phyloP scores from a whole-genome alignment of 2,113 vertebrate species.

The Paradisaea rubra region DNA sequence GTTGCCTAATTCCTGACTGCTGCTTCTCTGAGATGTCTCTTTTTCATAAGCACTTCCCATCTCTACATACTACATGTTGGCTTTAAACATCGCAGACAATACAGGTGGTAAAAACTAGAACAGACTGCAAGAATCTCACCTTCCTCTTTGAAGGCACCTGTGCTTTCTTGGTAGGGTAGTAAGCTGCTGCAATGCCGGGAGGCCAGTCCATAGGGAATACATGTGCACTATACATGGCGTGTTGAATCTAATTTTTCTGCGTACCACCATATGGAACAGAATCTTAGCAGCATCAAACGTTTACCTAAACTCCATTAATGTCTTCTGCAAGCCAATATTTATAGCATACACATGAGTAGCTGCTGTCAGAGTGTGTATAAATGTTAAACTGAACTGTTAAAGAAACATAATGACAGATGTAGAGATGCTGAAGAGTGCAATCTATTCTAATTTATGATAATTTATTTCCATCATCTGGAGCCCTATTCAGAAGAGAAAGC shows the following conservation, averaged over 20 bases:
- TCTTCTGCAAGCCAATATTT: conserved; percentile 68
- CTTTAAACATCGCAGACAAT: neutral
- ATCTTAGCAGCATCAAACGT: conserved; percentile 57
- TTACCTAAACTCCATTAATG: conserved; percentile 66
- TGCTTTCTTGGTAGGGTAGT: accelerated
- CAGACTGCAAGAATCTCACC: neutral
- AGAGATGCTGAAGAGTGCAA: conserved; percentile 68
- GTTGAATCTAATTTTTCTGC: neutral
- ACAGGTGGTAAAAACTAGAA: neutral
- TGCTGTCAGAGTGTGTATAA: conserved; percentile 67
- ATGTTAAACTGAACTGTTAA: conserved; percentile 68
- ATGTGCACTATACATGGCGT: neutral
- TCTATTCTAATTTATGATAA: conserved; percentile 70
- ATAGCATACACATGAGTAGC: conserved; percentile 64
- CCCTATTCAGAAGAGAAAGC: conserved; percentile 59
- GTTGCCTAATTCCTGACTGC: neutral
- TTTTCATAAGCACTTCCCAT: neutral
- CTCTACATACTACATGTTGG: accelerated
- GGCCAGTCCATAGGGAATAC: neutral
- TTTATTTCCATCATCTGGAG: conserved; percentile 68
- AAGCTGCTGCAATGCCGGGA: neutral
- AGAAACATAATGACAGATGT: conserved; percentile 69
- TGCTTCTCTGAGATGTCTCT: accelerated
- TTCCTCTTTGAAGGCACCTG: neutral
- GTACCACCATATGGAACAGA: conserved; percentile 38